phyloP scores from a whole-genome alignment of 2,797 vertebrate species.

The Anguilla pacifica region DNA sequence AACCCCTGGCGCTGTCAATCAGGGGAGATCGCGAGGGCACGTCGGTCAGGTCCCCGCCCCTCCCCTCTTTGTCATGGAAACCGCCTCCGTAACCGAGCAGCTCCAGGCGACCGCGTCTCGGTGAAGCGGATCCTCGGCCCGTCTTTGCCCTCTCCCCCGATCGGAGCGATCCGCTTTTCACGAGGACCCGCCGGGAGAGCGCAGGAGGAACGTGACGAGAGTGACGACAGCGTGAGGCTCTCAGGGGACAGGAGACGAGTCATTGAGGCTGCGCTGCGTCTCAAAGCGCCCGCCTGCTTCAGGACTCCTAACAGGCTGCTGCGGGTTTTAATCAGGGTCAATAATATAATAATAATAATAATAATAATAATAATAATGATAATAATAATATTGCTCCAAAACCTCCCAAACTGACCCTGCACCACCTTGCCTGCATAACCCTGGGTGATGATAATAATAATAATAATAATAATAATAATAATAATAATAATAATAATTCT shows the following conservation, averaged over 20 bases:
- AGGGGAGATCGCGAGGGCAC: background rate
- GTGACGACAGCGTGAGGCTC: background rate
- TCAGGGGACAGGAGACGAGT: background rate
- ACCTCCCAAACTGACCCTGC: no score
- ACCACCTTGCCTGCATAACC: no score
- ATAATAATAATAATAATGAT: no score
- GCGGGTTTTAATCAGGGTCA: background rate
- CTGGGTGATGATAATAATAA: no score
- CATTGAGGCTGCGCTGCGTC: background rate
- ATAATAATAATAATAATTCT: no score
- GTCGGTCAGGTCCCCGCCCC: background rate
- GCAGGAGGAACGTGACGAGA: background rate
- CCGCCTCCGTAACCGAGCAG: background rate
- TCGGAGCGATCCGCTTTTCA: background rate
- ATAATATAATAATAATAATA: background rate
- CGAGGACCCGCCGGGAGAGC: background rate
- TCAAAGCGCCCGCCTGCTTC: background rate
- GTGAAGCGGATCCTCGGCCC: no score
- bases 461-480: no score
- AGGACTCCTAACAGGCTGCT: constrained; percentile 7
- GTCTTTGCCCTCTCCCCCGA: no score
- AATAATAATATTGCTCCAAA: no score
- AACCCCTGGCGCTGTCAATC: background rate
- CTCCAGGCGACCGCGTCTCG: background rate
- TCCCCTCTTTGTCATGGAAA: background rate